Percentiles rank a stretch among this genome's conserved stretches.
phyloP scores from a whole-genome alignment of 2,113 vertebrate species.

The Rostratula benghalensis region DNA sequence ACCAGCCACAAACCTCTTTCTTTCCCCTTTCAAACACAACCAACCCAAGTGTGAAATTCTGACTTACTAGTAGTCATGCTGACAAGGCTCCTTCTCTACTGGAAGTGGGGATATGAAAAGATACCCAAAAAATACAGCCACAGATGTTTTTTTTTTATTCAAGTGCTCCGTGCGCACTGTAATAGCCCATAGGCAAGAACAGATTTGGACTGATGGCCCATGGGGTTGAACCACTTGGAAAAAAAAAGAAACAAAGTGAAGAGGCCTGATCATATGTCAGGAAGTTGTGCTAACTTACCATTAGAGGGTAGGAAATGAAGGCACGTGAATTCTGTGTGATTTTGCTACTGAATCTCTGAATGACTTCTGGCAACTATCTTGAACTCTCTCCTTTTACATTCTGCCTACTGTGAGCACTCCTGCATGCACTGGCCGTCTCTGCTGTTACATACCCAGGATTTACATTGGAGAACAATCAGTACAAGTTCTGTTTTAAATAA shows the following conservation, averaged over 20 bases:
- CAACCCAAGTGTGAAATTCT: neutral
- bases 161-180: neutral
- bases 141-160: neutral
- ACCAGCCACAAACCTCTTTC: neutral
- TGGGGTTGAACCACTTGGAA: neutral
- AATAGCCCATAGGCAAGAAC: neutral
- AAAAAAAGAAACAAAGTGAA: neutral
- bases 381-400: neutral
- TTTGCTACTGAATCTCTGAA: neutral
- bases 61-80: neutral
- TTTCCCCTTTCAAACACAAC: neutral
- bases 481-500: neutral
- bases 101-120: neutral
- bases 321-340: rapidly evolving
- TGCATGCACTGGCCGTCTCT: neutral
- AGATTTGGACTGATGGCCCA: neutral
- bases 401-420: neutral
- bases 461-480: neutral
- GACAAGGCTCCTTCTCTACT: neutral
- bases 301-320: neutral
- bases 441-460: neutral
- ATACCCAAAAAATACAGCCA: neutral
- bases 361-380: neutral
- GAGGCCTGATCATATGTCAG: neutral
- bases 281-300: neutral